Conservation (phyloP, 2,888 invertebrate genomes). For the Drosophila limbata region DNA sequence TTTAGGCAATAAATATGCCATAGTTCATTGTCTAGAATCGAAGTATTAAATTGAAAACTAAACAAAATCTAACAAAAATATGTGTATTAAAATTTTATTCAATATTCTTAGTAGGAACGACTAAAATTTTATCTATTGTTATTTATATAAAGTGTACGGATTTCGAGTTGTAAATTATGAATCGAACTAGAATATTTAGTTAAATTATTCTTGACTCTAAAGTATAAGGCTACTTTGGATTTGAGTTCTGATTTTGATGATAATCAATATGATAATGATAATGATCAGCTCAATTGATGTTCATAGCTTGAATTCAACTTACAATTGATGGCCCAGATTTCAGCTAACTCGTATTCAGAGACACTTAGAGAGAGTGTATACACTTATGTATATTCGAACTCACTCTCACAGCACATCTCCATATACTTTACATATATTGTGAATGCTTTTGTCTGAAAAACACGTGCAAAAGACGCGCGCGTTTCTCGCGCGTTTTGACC, state of each 20-base stretch:
- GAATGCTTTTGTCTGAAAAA: neutral
- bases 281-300: conserved; percentile 2
- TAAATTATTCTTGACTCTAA: neutral
- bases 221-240: neutral
- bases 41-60: neutral
- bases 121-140: conserved; percentile 3
- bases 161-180: neutral
- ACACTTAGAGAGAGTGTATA: neutral
- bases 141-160: neutral
- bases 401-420: neutral
- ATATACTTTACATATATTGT: neutral
- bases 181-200: neutral
- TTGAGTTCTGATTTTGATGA: no score
- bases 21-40: neutral
- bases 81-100: neutral
- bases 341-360: neutral
- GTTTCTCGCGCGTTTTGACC: conserved; percentile 46
- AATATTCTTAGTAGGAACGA: neutral
- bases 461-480: conserved; percentile 41
- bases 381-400: neutral
- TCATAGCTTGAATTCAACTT: conserved; percentile 2
- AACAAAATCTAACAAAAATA: neutral
- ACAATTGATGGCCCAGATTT: conserved; percentile 9
- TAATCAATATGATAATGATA: no score
- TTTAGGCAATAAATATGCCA: neutral